phyloP scores from a whole-genome alignment of 2,113 vertebrate species.

The Oplegnathus fasciatus region DNA sequence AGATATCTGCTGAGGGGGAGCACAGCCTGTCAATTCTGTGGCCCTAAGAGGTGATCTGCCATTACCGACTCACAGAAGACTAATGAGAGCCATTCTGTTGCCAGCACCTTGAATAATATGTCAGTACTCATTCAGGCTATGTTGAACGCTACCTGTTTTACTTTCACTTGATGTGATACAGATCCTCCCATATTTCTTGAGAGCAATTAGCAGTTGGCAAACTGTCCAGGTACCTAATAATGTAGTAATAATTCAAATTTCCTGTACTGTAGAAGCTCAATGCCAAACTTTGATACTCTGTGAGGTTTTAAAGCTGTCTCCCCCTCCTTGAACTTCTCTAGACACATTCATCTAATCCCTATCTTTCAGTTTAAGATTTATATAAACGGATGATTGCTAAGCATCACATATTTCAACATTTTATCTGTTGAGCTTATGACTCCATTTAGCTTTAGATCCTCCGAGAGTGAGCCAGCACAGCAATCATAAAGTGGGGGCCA shows the following conservation, averaged over 20 bases:
- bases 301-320: slow-evolving; percentile 61
- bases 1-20: slow-evolving; percentile 84
- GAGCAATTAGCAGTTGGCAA: slow-evolving; percentile 41
- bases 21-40: slow-evolving; percentile 84
- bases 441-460: slow-evolving; percentile 85
- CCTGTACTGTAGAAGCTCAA: slow-evolving; percentile 35
- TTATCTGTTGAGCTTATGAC: slow-evolving; percentile 83
- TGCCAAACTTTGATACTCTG: slow-evolving; percentile 53
- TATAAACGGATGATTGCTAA: slow-evolving; percentile 82
- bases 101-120: slow-evolving; percentile 83
- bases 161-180: slow-evolving; percentile 59
- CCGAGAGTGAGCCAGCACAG: slow-evolving; percentile 80
- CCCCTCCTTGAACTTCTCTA: slow-evolving; percentile 62
- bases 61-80: slow-evolving; percentile 86
- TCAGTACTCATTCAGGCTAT: slow-evolving; percentile 82
- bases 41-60: slow-evolving; percentile 84
- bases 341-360: slow-evolving; percentile 81
- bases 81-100: slow-evolving; percentile 87
- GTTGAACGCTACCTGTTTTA: slow-evolving; percentile 75
- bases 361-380: slow-evolving; percentile 80
- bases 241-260: slow-evolving; percentile 59
- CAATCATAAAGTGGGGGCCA: slow-evolving; percentile 83
- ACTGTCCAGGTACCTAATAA: slow-evolving; percentile 45
- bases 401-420: slow-evolving; percentile 84
- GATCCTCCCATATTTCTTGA: slow-evolving; percentile 40